phyloP scores from a whole-genome alignment of 2,113 vertebrate species.

The Odontophorus gujanensis region DNA sequence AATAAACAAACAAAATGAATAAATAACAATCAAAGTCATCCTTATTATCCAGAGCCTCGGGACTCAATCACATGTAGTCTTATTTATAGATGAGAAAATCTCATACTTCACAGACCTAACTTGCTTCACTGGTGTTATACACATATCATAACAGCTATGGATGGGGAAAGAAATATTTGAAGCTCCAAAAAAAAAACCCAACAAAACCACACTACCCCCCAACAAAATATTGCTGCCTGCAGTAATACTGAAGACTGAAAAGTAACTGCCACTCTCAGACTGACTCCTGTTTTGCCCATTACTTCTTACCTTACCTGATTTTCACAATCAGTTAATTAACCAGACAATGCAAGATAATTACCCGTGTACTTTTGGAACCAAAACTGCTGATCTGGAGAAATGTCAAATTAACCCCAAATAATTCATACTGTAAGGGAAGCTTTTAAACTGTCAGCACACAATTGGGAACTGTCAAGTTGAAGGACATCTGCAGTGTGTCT shows the following conservation, averaged over 20 bases:
- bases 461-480: background rate
- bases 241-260: background rate
- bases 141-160: background rate
- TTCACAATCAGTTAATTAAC: background rate
- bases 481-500: background rate
- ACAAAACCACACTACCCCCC: background rate
- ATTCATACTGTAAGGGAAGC: background rate
- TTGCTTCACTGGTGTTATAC: background rate
- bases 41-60: background rate
- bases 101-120: background rate
- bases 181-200: background rate
- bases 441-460: background rate
- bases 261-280: background rate
- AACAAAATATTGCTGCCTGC: background rate
- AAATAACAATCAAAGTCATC: background rate
- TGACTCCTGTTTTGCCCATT: background rate
- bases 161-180: background rate
- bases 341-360: background rate
- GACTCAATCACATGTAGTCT: background rate
- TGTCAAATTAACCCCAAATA: background rate
- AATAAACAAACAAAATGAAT: background rate
- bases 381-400: background rate
- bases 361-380: background rate
- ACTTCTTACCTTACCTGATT: background rate
- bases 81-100: background rate